Evolutionary conservation across 2,888 invertebrate genomes (phyloP).

Genomic region (Hedychridium roseum): DNA sequence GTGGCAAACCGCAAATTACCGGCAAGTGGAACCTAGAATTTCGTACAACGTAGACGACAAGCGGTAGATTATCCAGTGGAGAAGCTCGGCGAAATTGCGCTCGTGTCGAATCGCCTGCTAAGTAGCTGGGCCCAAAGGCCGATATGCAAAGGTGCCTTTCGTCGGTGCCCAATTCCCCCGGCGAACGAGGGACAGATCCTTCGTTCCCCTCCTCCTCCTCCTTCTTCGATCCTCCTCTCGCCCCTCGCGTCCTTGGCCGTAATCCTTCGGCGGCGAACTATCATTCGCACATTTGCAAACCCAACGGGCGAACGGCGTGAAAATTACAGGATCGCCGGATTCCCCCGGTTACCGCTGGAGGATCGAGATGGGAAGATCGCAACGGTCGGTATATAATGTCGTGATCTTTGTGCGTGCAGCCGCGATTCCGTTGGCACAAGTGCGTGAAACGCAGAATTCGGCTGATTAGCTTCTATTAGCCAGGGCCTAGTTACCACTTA

Average conservation of each 20-base stretch:
- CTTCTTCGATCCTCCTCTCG: slow-evolving; percentile 4
- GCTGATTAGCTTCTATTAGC: slow-evolving; percentile 55
- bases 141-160: slow-evolving; percentile 27
- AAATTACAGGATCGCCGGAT: slow-evolving; percentile 54
- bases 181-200: slow-evolving; percentile 31
- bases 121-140: slow-evolving; percentile 23
- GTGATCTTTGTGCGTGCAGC: no score
- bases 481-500: slow-evolving; percentile 49
- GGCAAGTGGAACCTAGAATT: slow-evolving; percentile 11
- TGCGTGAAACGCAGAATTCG: slow-evolving; percentile 44
- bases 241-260: no score
- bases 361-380: no score
- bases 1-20: slow-evolving; percentile 25
- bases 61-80: slow-evolving; percentile 5
- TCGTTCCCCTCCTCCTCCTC: no score
- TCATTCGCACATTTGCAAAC: slow-evolving; percentile 58
- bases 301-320: slow-evolving; percentile 56
- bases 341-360: no score
- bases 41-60: slow-evolving; percentile 3
- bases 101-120: slow-evolving; percentile 27
- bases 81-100: slow-evolving; percentile 28
- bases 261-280: slow-evolving; percentile 43
- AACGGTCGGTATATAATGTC: no score
- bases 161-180: slow-evolving; percentile 14
- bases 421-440: slow-evolving; percentile 21